Conservation (phyloP, 2,113 vertebrate genomes). For the rabbit (Oryctolagus cuniculus) region mOryCun1.1 NC_091434.1:85684001-85684500, state of each 20-base stretch:
- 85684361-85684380: slow-evolving; percentile 99
- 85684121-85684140: slow-evolving; percentile 84
- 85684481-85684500: slow-evolving; percentile 72
- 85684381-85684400: slow-evolving; percentile 96
- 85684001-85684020: not conserved
- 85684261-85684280: slow-evolving; percentile 99
- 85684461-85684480: slow-evolving; percentile 79
- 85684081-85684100: slow-evolving; percentile 68
- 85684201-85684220: slow-evolving; percentile 99
- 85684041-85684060: not conserved
- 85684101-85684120: slow-evolving; percentile 75
- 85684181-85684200: slow-evolving; percentile 99
- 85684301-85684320: slow-evolving; percentile 99
- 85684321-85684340: slow-evolving; percentile 99
- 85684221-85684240: slow-evolving; percentile 97
- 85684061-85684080: not conserved
- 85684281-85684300: slow-evolving; percentile 99
- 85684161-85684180: slow-evolving; percentile 98
- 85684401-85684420: slow-evolving; percentile 79
- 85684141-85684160: slow-evolving; percentile 98
- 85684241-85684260: slow-evolving; percentile 99
- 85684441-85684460: slow-evolving; percentile 78
- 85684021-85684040: slow-evolving; percentile 20
- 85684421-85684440: slow-evolving; percentile 81
- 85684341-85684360: slow-evolving; percentile 99